These are phyloP conservation scores for Acleris laterana DNA, from an alignment of 2,888 invertebrate genomes.

Conservation along the genomic window DNA sequence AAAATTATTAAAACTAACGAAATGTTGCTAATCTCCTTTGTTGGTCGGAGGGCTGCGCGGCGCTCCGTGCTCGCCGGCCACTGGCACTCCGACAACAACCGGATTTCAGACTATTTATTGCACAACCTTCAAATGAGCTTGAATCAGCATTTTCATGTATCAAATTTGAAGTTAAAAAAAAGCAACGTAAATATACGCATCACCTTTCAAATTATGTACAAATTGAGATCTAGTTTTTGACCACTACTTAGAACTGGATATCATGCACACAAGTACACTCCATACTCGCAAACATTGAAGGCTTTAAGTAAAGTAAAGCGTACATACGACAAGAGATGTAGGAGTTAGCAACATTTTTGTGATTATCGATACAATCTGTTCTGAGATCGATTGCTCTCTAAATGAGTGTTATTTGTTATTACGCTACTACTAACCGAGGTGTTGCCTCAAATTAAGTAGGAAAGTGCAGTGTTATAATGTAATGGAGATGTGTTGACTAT, in stretches of 20 bases:
- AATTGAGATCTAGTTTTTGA: slow-evolving; percentile 54
- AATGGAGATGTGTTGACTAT: slow-evolving; percentile 45
- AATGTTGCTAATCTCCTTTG: slow-evolving; percentile 74
- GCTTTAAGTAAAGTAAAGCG: slow-evolving; percentile 23
- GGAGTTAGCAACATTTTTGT: slow-evolving; percentile 75
- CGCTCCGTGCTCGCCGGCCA: slow-evolving; percentile 5
- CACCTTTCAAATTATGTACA: slow-evolving; percentile 52
- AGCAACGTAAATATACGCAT: slow-evolving; percentile 14
- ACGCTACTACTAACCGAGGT: slow-evolving; percentile 63
- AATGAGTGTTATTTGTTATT: slow-evolving; percentile 50
- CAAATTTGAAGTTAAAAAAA: slow-evolving; percentile 19
- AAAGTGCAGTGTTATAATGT: slow-evolving; percentile 56
- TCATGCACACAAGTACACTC: slow-evolving; percentile 41
- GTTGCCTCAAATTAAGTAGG: slow-evolving; percentile 47
- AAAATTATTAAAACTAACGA: slow-evolving; percentile 40
- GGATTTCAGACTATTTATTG: slow-evolving; percentile 64
- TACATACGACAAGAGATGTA: slow-evolving; percentile 35
- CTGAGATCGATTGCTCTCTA: slow-evolving; percentile 72
- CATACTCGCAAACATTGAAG: slow-evolving; percentile 18
- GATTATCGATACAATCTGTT: slow-evolving; percentile 53
- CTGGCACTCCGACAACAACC: slow-evolving; percentile 54
- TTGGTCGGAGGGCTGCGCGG: slow-evolving; percentile 41
- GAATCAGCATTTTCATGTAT: slow-evolving; percentile 48
- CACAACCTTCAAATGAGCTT: slow-evolving; percentile 78
- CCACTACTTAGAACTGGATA: slow-evolving; percentile 42